Conservation (phyloP, 1,140 invertebrate genomes). For the Saccostrea cuccullata region DNA sequence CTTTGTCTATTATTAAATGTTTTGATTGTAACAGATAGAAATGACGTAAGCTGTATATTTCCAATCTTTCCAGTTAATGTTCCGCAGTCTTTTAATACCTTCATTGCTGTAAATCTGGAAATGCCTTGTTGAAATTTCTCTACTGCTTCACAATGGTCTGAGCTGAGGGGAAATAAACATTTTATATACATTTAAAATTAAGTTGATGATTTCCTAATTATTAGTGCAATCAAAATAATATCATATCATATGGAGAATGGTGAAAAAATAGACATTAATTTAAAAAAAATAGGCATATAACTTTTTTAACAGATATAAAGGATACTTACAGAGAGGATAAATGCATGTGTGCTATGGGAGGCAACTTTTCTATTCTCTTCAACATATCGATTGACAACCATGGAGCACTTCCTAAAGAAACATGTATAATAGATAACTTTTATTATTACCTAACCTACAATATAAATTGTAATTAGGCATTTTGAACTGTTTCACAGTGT, state of each 20-base stretch:
- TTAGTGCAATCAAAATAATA: background rate
- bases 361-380: slow-evolving; percentile 65
- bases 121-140: slow-evolving; percentile 68
- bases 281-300: background rate
- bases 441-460: no score
- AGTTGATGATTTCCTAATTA: background rate
- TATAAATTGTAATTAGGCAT: no score
- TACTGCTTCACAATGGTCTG: slow-evolving; percentile 67
- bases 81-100: no score
- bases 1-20: no score
- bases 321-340: slow-evolving; percentile 70
- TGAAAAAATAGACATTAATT: background rate
- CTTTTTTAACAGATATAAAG: background rate
- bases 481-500: no score
- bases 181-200: background rate
- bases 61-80: no score
- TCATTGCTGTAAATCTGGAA: slow-evolving; percentile 68
- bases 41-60: no score
- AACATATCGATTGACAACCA: slow-evolving; percentile 68
- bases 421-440: background rate
- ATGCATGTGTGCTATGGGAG: slow-evolving; percentile 65
- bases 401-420: slow-evolving; percentile 70
- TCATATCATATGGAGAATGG: background rate
- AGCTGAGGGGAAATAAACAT: slow-evolving; percentile 56
- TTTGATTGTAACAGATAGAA: no score